Evolutionary conservation across 1,140 invertebrate genomes (phyloP).

Genomic region (Drosophila littoralis): DNA sequence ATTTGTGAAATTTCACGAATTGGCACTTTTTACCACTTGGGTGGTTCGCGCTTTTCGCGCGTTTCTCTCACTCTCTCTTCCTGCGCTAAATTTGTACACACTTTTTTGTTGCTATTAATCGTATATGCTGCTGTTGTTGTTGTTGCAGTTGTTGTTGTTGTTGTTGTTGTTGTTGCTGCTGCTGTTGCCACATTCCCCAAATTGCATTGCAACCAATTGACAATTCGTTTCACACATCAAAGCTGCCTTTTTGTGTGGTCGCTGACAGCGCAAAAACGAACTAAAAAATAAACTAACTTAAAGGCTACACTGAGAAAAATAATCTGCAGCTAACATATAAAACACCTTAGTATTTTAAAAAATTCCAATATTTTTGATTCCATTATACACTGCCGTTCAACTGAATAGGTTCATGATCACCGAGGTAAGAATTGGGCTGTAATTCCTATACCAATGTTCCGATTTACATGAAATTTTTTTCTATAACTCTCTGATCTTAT

Average conservation of each 20-base stretch:
- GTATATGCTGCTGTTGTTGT: constrained; percentile 8
- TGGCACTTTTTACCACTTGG: constrained; percentile 78
- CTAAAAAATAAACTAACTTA: background rate
- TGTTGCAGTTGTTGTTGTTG: constrained; percentile 6
- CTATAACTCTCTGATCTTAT: no score
- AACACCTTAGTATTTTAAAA: no score
- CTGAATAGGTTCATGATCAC: no score
- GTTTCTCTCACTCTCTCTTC: background rate
- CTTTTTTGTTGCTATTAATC: constrained; percentile 10
- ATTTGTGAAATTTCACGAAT: constrained; percentile 82
- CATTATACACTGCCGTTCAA: no score
- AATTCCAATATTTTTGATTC: no score
- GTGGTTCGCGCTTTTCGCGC: constrained; percentile 46
- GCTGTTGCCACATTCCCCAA: constrained; percentile 51
- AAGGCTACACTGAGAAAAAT: background rate
- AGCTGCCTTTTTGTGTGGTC: constrained; percentile 52
- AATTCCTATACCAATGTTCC: no score
- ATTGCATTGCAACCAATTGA: constrained; percentile 74
- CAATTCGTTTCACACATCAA: constrained; percentile 59
- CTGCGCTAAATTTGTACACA: constrained; percentile 65
- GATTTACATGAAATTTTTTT: no score
- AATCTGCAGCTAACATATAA: no score
- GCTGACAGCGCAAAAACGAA: constrained; percentile 27
- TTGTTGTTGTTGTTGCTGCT: constrained; percentile 11
- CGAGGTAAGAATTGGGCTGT: no score